A percentile compares a stretch with the other conserved stretches of the same genome.
These are phyloP conservation scores for Palythoa caribaeorum DNA, from an alignment of 92 coral and sea anemone species.

Conservation along the genomic window DNA sequence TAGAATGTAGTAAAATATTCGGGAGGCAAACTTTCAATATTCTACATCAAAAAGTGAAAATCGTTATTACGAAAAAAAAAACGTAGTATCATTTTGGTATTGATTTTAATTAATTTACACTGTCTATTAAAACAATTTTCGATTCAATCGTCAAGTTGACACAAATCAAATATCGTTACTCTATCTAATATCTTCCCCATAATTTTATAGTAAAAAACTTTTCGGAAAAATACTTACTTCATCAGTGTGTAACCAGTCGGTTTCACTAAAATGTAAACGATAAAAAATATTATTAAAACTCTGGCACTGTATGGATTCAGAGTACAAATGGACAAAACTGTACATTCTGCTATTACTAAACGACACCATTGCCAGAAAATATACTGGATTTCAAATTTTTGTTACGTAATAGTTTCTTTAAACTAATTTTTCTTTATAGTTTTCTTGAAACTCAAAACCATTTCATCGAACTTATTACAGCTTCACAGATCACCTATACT, in stretches of 20 bases:
- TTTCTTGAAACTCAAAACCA: not conserved
- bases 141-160: too few species aligned
- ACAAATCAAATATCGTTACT: not conserved
- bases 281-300: not conserved
- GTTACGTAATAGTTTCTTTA: not conserved
- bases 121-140: too few species aligned
- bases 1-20: not conserved
- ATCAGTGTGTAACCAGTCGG: constrained; percentile 71
- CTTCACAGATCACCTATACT: constrained; percentile 11
- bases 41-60: not conserved
- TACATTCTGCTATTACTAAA: not conserved
- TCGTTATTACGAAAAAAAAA: not conserved
- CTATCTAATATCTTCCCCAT: not conserved
- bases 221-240: constrained; percentile 72
- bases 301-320: not conserved
- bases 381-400: not conserved
- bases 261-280: constrained; percentile 60
- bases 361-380: not conserved
- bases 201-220: not conserved
- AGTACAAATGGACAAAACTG: not conserved
- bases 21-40: not conserved
- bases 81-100: not conserved
- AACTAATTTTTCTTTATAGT: not conserved
- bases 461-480: not conserved
- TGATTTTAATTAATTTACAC: too few species aligned